Percentiles rank a stretch among this genome's conserved stretches.
phyloP scores from a whole-genome alignment of 2,113 vertebrate genomes.

The Verasper variegatus region DNA sequence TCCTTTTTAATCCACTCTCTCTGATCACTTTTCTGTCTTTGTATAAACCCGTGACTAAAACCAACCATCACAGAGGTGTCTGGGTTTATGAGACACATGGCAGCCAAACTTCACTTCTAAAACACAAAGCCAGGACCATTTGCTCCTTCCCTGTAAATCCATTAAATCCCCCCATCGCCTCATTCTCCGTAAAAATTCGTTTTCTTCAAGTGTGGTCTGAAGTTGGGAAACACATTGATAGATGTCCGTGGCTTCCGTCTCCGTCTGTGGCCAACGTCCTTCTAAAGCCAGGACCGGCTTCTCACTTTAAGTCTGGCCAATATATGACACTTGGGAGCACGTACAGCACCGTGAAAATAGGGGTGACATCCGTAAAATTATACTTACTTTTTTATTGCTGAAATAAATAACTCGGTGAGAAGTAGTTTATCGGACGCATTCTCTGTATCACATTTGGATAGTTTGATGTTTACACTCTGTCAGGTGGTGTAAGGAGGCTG shows the following conservation, averaged over 20 bases:
- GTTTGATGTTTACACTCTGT: slow-evolving; percentile 6
- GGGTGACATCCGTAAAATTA: slow-evolving; percentile 26
- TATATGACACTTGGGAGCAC: slow-evolving; percentile 21
- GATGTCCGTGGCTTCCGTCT: slow-evolving; percentile 21
- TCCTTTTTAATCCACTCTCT: slow-evolving; percentile 30
- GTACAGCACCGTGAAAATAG: slow-evolving; percentile 9
- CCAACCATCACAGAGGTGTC: slow-evolving; percentile 34
- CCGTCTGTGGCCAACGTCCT: background rate
- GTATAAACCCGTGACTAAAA: slow-evolving; percentile 58
- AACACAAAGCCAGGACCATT: slow-evolving; percentile 33
- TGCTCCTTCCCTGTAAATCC: slow-evolving; percentile 13
- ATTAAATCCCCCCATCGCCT: slow-evolving; percentile 16
- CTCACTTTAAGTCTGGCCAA: slow-evolving; percentile 4
- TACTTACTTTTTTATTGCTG: slow-evolving; percentile 5
- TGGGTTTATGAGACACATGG: slow-evolving; percentile 30
- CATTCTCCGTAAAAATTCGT: slow-evolving; percentile 27
- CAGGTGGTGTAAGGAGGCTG: background rate
- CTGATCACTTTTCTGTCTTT: slow-evolving; percentile 37
- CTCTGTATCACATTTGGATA: background rate
- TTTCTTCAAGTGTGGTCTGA: slow-evolving; percentile 35
- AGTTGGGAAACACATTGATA: slow-evolving; percentile 20
- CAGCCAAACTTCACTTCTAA: slow-evolving; percentile 28
- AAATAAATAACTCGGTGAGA: slow-evolving; percentile 6
- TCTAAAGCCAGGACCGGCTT: slow-evolving; percentile 3
- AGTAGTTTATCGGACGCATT: background rate